Evolutionary conservation across 92 coral and sea anemone genomes (phyloP).

Genomic region (Porites divaricata): DNA sequence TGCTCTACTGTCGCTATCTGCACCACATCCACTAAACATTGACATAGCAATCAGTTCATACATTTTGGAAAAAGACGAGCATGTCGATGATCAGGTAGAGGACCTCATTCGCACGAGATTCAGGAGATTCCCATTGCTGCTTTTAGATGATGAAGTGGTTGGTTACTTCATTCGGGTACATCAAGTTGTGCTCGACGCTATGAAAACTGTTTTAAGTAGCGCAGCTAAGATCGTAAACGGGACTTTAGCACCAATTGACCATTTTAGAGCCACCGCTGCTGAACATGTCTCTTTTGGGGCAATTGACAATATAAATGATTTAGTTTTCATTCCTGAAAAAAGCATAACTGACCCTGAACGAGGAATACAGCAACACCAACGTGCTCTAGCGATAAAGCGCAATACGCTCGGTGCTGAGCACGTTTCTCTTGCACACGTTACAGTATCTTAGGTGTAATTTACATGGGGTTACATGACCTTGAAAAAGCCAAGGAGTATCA

Average conservation of each 20-base stretch:
- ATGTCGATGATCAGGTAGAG: conserved; percentile 16
- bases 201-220: not conserved
- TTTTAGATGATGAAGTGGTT: conserved; percentile 1
- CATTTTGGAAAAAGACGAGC: not conserved
- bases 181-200: conserved; percentile 29
- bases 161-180: conserved; percentile 30
- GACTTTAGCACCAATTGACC: conserved; percentile 15
- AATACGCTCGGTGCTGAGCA: conserved; percentile 23
- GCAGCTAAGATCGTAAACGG: not conserved
- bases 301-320: not conserved
- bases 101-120: too few species aligned
- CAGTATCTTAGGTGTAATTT: not conserved
- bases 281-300: not conserved
- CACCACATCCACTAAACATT: not conserved
- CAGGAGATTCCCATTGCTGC: not conserved
- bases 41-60: conserved; percentile 6
- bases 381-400: conserved; percentile 15
- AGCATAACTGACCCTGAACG: not conserved
- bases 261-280: not conserved
- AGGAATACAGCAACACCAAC: conserved; percentile 12
- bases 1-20: conserved; percentile 26
- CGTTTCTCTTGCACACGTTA: not conserved
- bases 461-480: not conserved
- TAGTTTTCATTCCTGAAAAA: not conserved
- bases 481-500: not conserved